phyloP scores from a whole-genome alignment of 1,140 invertebrate genomes.

The Wiebesia pumilae region DNA sequence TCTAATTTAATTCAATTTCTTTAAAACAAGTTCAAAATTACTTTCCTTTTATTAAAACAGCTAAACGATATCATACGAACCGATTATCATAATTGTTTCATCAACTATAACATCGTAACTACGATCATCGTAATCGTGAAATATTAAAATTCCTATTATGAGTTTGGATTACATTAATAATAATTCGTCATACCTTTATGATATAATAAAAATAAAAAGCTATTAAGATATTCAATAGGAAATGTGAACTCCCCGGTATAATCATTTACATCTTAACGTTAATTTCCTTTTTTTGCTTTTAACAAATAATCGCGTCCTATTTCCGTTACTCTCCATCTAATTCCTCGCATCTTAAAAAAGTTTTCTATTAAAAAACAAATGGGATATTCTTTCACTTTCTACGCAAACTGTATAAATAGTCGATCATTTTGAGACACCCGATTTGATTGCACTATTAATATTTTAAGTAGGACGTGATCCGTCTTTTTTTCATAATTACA shows the following conservation, averaged over 20 bases:
- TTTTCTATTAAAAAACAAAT: not conserved
- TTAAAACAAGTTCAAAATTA: no score
- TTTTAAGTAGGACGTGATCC: not conserved
- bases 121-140: not conserved
- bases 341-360: not conserved
- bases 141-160: not conserved
- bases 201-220: no score
- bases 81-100: not conserved
- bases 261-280: no score
- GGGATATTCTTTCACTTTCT: not conserved
- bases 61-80: no score
- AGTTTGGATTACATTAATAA: no score
- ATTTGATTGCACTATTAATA: not conserved
- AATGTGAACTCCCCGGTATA: no score
- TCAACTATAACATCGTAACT: not conserved
- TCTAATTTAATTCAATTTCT: no score
- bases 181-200: no score
- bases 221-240: no score
- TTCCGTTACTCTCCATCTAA: not conserved
- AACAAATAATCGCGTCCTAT: no score
- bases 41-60: no score
- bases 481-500: not conserved
- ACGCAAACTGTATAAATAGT: not conserved
- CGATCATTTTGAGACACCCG: not conserved
- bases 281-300: no score